These are phyloP conservation scores for Smutsia temminckii DNA, from an alignment of 2,797 vertebrate genomes.

Conservation along the genomic window DNA sequence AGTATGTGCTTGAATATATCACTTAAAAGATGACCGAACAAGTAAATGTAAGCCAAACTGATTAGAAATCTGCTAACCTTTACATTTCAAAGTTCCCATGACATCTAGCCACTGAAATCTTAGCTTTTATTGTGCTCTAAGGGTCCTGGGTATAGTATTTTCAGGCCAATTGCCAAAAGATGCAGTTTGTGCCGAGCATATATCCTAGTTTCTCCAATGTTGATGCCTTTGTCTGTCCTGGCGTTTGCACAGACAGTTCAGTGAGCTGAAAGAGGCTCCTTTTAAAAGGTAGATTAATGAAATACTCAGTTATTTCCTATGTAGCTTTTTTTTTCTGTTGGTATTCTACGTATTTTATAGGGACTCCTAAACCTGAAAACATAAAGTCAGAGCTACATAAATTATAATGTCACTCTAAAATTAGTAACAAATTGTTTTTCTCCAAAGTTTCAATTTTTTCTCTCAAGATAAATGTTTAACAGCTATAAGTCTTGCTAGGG, in stretches of 20 bases:
- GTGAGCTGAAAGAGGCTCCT: background rate
- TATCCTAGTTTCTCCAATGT: background rate
- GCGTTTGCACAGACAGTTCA: background rate
- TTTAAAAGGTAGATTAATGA: background rate
- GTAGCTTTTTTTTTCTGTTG: background rate
- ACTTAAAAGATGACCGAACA: background rate
- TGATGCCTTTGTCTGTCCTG: background rate
- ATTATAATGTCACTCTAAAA: background rate
- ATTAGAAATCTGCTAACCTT: background rate
- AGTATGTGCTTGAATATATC: background rate
- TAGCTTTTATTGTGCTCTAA: background rate
- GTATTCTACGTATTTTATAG: conserved; percentile 17
- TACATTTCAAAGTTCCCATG: background rate
- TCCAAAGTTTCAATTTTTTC: background rate
- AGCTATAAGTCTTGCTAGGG: background rate
- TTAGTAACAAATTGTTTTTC: background rate
- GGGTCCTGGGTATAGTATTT: background rate
- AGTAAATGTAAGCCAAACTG: background rate
- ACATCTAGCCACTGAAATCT: background rate
- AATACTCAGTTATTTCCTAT: background rate
- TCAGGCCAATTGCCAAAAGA: background rate
- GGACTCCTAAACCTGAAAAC: background rate
- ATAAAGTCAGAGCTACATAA: background rate
- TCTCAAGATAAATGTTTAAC: background rate
- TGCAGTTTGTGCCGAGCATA: background rate